Conservation (phyloP, 2,797 vertebrate genomes). For the Takifugu ocellatus region DNA sequence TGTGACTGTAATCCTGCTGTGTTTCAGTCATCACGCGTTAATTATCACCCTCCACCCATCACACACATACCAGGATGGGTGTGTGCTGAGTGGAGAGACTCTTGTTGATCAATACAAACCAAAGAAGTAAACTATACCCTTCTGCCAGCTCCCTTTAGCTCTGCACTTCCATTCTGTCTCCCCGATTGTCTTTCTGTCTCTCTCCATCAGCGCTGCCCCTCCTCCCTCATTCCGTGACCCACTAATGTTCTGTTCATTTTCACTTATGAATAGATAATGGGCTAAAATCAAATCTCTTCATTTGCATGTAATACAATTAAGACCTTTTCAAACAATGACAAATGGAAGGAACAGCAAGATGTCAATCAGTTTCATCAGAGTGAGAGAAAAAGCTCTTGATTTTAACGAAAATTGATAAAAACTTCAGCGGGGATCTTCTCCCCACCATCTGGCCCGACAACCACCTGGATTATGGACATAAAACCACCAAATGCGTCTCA, state of each 20-base stretch:
- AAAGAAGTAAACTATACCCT: constrained; percentile 7
- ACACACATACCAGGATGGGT: constrained; percentile 18
- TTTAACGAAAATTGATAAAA: constrained; percentile 92
- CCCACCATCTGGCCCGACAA: constrained; percentile 82
- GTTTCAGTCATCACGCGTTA: constrained; percentile 67
- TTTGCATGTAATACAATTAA: constrained; percentile 99
- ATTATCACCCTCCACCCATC: constrained; percentile 59
- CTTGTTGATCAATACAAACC: constrained; percentile 1
- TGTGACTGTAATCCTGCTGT: constrained; percentile 62
- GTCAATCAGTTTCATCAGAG: constrained; percentile 91
- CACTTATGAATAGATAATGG: constrained; percentile 98
- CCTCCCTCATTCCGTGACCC: constrained; percentile 77
- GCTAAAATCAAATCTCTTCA: constrained; percentile 97
- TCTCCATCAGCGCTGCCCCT: not conserved
- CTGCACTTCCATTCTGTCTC: not conserved
- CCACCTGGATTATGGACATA: constrained; percentile 64
- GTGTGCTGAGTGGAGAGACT: constrained; percentile 2
- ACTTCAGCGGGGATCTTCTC: constrained; percentile 86
- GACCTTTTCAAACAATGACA: constrained; percentile 96
- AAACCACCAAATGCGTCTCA: not conserved
- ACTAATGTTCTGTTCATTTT: constrained; percentile 93
- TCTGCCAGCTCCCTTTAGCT: constrained; percentile 25
- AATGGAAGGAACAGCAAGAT: constrained; percentile 90
- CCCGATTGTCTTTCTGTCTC: constrained; percentile 13
- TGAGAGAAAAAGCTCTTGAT: constrained; percentile 81